Percentiles rank a stretch among this genome's conserved stretches.
Conservation (phyloP, 1,140 invertebrate genomes). For the Ruditapes philippinarum region DNA sequence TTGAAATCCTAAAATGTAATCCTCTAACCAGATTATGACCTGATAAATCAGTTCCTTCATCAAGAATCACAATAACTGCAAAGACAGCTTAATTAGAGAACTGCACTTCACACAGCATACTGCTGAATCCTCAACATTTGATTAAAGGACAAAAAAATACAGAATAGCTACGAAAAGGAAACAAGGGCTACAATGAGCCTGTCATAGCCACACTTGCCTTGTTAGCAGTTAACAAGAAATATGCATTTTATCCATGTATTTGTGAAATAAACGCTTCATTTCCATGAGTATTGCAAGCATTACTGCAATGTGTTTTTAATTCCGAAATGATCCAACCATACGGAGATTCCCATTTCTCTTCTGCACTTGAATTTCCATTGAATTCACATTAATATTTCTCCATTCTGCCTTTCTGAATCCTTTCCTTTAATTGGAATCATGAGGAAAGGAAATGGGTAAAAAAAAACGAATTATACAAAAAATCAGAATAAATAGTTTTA, state of each 20-base stretch:
- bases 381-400: constrained; percentile 23
- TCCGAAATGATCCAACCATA: neutral
- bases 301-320: neutral
- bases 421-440: neutral
- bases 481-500: no score
- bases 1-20: no score
- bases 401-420: neutral
- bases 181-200: neutral
- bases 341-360: neutral
- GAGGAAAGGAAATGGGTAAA: neutral
- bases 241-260: constrained; percentile 31
- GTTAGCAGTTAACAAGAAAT: constrained; percentile 13
- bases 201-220: constrained; percentile 3
- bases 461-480: neutral
- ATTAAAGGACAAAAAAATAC: neutral
- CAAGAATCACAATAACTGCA: neutral
- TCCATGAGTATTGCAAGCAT: neutral
- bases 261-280: neutral
- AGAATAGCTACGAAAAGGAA: neutral
- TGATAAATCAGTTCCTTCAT: no score
- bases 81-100: neutral
- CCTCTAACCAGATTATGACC: no score
- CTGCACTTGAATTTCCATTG: constrained; percentile 2
- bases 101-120: neutral
- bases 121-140: neutral